Conservation (phyloP, 1,140 invertebrate species). For the Muscidifurax raptorellus region DNA sequence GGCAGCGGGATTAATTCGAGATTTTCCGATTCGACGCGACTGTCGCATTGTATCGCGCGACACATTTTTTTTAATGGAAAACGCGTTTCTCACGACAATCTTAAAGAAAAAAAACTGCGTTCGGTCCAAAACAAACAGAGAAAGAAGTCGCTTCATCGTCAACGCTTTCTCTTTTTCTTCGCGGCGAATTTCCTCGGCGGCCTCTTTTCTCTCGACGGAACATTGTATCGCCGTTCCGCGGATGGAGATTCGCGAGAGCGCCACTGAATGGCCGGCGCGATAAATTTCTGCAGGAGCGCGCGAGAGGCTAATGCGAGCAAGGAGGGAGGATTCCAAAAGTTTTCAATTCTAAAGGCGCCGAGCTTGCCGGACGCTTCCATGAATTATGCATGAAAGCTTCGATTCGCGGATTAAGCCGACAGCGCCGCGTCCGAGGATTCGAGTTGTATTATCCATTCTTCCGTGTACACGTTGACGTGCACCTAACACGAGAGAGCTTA, state of each 20-base stretch:
- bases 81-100: constrained; percentile 3
- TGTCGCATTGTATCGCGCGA: neutral
- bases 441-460: constrained; percentile 61
- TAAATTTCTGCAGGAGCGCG: constrained; percentile 70
- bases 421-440: constrained; percentile 57
- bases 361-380: constrained; percentile 52
- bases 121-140: constrained; percentile 1
- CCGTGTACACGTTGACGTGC: constrained; percentile 14
- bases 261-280: constrained; percentile 67
- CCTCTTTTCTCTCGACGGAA: constrained; percentile 54
- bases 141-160: constrained; percentile 29
- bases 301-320: neutral
- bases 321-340: constrained; percentile 66
- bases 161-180: constrained; percentile 39
- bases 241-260: constrained; percentile 12
- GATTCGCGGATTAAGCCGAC: constrained; percentile 73
- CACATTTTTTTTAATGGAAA: constrained; percentile 13
- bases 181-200: constrained; percentile 34
- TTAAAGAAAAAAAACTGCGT: neutral
- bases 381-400: constrained; percentile 75
- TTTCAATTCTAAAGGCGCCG: constrained; percentile 71
- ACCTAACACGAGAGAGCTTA: constrained; percentile 24
- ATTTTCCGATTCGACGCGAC: constrained; percentile 52
- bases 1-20: constrained; percentile 51
- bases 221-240: constrained; percentile 59